A percentile compares a stretch with the other conserved stretches of the same genome.
Conservation (phyloP, 2,888 invertebrate species). For the Palloptera scutellata region DNA sequence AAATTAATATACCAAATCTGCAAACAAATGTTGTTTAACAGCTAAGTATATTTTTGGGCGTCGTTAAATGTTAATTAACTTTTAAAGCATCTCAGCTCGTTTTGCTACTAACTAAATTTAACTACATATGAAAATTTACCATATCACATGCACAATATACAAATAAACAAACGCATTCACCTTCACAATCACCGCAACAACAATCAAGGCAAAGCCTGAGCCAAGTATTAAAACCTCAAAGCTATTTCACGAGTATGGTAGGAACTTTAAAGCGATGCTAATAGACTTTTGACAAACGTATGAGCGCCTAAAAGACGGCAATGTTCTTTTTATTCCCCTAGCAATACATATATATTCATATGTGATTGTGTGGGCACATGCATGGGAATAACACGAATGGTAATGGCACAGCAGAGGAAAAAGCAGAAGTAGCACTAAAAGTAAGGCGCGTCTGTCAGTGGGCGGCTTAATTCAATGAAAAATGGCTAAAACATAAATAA, state of each 20-base stretch:
- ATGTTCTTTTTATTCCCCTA: not conserved
- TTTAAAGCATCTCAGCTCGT: too few species aligned
- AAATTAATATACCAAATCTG: too few species aligned
- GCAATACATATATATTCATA: too few species aligned
- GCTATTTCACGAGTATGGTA: slow-evolving; percentile 1
- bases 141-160: too few species aligned
- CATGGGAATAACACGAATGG: not conserved
- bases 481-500: slow-evolving; percentile 27
- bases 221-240: not conserved
- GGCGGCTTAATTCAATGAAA: slow-evolving; percentile 32
- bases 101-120: too few species aligned
- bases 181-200: too few species aligned
- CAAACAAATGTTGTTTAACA: too few species aligned
- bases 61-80: too few species aligned
- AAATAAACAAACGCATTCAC: too few species aligned
- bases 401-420: not conserved
- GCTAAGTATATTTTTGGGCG: too few species aligned
- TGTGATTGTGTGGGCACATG: too few species aligned
- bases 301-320: slow-evolving; percentile 20
- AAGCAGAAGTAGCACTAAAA: not conserved
- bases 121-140: too few species aligned
- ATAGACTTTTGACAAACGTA: slow-evolving; percentile 12
- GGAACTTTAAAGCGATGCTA: not conserved
- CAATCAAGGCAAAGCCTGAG: not conserved
- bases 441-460: not conserved